Evolutionary conservation across 2,888 invertebrate species (phyloP).

Genomic region (Dryobota labecula): DNA sequence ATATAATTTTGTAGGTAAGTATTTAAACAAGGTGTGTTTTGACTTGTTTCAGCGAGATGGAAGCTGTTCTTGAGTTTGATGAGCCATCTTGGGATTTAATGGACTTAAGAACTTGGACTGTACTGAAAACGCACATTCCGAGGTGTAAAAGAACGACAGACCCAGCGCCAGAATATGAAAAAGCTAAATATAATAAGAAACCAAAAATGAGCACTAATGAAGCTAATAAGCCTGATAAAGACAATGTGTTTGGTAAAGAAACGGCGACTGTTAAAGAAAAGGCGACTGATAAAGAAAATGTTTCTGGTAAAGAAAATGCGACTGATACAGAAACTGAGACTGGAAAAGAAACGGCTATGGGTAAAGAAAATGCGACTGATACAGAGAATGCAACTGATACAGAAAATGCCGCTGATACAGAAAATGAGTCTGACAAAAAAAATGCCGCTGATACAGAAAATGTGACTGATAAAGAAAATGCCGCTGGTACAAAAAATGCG

Average conservation of each 20-base stretch:
- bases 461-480: neutral
- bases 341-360: neutral
- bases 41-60: conserved; percentile 38
- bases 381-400: too few relatives aligned
- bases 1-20: neutral
- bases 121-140: conserved; percentile 35
- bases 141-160: conserved; percentile 30
- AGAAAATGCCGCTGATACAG: neutral
- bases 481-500: neutral
- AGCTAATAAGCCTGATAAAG: neutral
- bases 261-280: neutral
- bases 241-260: neutral
- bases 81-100: conserved; percentile 43
- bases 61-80: conserved; percentile 42
- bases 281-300: neutral
- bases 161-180: conserved; percentile 44
- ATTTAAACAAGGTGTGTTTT: neutral
- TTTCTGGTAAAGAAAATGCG: neutral
- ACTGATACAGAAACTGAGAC: neutral
- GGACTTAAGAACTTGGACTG: conserved; percentile 43
- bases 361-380: neutral
- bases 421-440: neutral
- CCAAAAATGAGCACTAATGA: conserved; percentile 2
- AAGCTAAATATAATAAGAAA: conserved; percentile 30
- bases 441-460: neutral